A percentile compares a stretch with the other conserved stretches of the same genome.
These are phyloP conservation scores for Ceriagrion tenellum DNA, from an alignment of 2,888 invertebrate genomes.

Conservation along the genomic window DNA sequence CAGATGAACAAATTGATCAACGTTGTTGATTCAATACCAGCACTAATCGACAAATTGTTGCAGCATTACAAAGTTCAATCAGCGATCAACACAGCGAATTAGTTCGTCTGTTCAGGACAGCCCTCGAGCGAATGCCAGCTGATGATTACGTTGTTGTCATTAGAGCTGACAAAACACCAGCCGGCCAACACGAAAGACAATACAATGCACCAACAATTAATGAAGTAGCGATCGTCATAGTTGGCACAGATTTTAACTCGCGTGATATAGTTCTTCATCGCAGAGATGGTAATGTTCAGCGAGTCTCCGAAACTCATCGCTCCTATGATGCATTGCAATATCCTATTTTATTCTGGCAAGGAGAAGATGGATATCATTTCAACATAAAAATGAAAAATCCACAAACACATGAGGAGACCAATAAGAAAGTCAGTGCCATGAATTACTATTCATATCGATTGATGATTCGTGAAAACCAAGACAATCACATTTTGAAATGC, in stretches of 20 bases:
- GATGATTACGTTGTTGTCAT: slow-evolving; percentile 74
- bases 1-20: slow-evolving; percentile 71
- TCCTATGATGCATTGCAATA: no score
- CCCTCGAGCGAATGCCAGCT: slow-evolving; percentile 72
- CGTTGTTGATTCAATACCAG: slow-evolving; percentile 70
- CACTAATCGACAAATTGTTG: slow-evolving; percentile 72
- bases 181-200: no score
- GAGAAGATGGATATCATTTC: no score
- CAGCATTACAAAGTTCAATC: slow-evolving; percentile 71
- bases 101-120: slow-evolving; percentile 69
- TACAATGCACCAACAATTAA: background rate
- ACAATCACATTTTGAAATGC: no score
- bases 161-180: slow-evolving; percentile 72
- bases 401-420: no score
- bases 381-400: no score
- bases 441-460: no score
- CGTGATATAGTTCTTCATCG: slow-evolving; percentile 70
- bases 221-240: slow-evolving; percentile 66
- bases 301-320: no score
- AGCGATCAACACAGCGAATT: slow-evolving; percentile 69
- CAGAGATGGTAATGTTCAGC: slow-evolving; percentile 70
- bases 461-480: no score
- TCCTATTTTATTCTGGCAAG: no score
- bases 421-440: no score
- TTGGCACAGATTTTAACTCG: slow-evolving; percentile 72